Base-by-base conservation (phyloP, 1,140 invertebrate species). In the Luehdorfia chinensis region DNA sequence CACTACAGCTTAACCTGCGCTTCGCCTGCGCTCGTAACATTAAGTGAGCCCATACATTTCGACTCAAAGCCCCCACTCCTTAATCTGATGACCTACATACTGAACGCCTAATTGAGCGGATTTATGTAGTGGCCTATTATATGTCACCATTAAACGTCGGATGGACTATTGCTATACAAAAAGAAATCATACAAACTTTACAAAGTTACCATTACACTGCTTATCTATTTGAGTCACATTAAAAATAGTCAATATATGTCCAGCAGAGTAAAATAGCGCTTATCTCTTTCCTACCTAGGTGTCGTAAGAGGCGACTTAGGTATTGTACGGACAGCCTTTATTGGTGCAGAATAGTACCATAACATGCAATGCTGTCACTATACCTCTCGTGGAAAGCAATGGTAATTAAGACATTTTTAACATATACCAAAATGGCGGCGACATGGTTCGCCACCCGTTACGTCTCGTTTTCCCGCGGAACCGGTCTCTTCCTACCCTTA, bases 51-150 rank as follows among this genome's bases (percentile, higher is more conserved):
- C 59, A 67, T 67, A 66, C 61, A 56, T 71, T 64, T 65, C 52
- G 51, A 53, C 55, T 52, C 52, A 47, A 54, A 45, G 41, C 48
- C 34, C 34, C 48, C 25, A 45, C 50, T 48, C 47, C 50, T 50
- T 75, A 73, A 75, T 73, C 73, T 64, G 64, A 73, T 75, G 67
- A 25, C 66, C 69, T 62, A 66, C 50, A 69, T 72, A 56, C 59
- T 30, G 30, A 54, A 36, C 50, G 39, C 28, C 55, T 72, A 68
- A 72, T 72, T 72, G 68, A 59, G 39, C 56, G 52, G 37, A 52
- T 52, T 59, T 56, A 36, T 55, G 41, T 46, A 13, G n/a, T 32
- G 16, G 4, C 25, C 34, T 28, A 50, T 59, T 66, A 52, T 31
- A 51, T 63, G 30, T 55, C 33, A 32, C 18, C 9, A 11, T 36